Conservation (phyloP, 2,113 vertebrate genomes). For the Cavia aperea region DNA sequence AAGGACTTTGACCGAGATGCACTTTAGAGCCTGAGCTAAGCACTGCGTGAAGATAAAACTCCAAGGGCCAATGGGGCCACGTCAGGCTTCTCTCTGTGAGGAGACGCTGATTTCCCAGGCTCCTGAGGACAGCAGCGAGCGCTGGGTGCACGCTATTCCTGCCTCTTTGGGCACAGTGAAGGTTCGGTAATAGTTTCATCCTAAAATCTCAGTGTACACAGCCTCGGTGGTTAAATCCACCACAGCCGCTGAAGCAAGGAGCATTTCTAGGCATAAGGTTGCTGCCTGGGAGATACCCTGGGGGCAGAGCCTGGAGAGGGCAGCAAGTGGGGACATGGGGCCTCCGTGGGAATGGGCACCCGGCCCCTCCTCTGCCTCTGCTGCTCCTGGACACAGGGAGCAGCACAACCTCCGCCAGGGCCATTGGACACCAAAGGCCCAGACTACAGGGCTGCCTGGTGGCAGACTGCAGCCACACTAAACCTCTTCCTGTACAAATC, state of each 20-base stretch:
- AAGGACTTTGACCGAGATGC: not conserved
- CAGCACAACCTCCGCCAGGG: not conserved
- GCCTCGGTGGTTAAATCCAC: not conserved
- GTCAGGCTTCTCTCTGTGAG: no score
- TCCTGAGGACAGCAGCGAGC: not conserved
- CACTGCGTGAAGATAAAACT: not conserved
- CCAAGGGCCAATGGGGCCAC: not conserved
- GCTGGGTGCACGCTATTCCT: not conserved
- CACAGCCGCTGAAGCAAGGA: not conserved
- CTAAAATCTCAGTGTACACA: not conserved
- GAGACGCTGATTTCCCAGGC: not conserved
- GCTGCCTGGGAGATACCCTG: fast-evolving
- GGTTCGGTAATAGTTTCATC: not conserved
- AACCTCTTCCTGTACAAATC: not conserved
- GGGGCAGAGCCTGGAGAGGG: not conserved
- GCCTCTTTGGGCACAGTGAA: not conserved
- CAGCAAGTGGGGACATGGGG: no score
- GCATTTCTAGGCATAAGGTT: not conserved
- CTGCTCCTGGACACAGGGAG: not conserved
- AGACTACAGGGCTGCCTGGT: fast-evolving
- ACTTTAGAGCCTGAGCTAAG: not conserved
- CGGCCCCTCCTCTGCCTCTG: not conserved
- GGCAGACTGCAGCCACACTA: not conserved
- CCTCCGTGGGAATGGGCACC: not conserved
- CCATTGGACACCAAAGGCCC: not conserved